Conservation (phyloP, 2,797 vertebrate genomes). For the Spizella passerina region DNA sequence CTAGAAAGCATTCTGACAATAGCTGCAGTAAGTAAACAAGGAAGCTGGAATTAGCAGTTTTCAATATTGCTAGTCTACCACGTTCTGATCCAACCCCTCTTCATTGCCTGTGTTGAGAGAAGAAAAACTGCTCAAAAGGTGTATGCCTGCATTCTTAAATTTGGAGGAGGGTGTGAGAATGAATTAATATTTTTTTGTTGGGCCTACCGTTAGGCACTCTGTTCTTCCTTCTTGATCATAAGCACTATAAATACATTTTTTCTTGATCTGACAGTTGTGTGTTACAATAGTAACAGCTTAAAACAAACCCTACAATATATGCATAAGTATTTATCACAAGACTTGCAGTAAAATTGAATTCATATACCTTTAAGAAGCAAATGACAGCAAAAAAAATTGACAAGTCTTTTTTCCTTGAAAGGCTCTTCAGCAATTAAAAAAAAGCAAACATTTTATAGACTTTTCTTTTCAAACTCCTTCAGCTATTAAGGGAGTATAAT, state of each 20-base stretch:
- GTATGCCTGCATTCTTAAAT: neutral
- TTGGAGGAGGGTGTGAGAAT: neutral
- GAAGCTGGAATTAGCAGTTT: neutral
- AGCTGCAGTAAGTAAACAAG: neutral
- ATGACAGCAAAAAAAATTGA: neutral
- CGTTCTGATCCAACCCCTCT: neutral
- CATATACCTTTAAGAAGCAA: neutral
- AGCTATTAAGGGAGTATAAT: neutral
- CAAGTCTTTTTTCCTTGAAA: neutral
- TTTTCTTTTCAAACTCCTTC: neutral
- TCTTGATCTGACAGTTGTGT: neutral
- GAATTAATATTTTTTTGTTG: neutral
- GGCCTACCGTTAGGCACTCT: neutral
- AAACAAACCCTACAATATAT: neutral
- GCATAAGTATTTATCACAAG: neutral
- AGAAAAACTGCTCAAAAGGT: neutral
- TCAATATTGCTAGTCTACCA: neutral
- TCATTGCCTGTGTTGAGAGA: neutral
- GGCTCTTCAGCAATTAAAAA: neutral
- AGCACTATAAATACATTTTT: neutral
- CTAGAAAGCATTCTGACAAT: neutral
- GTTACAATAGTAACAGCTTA: neutral
- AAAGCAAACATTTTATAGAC: neutral
- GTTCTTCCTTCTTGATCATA: neutral
- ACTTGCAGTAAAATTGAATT: neutral